Evolutionary conservation across 1,140 invertebrate genomes (phyloP).

Genomic region (Venustaconcha ellipsiformis): DNA sequence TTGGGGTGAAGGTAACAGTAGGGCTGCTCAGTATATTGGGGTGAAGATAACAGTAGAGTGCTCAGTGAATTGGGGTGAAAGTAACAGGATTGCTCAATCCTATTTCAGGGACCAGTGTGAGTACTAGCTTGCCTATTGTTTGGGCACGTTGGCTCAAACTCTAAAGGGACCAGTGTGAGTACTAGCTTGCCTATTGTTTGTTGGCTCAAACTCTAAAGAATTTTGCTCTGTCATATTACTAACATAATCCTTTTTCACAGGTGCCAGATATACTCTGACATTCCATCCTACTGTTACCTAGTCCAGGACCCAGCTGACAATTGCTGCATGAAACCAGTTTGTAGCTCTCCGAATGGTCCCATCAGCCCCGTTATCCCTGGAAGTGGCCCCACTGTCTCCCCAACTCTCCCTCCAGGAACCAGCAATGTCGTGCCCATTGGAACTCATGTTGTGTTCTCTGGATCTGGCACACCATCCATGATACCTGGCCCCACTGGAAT

Average conservation of each 20-base stretch:
- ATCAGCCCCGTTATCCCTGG: conserved; percentile 32
- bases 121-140: too few species aligned
- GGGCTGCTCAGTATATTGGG: too few species aligned
- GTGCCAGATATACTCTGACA: conserved; percentile 40
- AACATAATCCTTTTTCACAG: conserved; percentile 16
- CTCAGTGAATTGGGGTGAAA: too few species aligned
- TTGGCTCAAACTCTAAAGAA: too few species aligned
- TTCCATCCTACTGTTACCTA: conserved; percentile 50
- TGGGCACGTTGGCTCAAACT: too few species aligned
- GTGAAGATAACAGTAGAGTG: too few species aligned
- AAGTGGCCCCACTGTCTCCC: conserved; percentile 26
- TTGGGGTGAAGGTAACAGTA: too few species aligned
- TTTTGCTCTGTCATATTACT: background rate
- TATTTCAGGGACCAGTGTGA: too few species aligned
- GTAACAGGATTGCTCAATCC: too few species aligned
- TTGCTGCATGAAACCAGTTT: conserved; percentile 48
- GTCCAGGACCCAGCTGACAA: conserved; percentile 38
- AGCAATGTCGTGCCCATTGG: conserved; percentile 47
- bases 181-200: too few species aligned
- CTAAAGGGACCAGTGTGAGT: too few species aligned
- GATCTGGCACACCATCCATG: conserved; percentile 28
- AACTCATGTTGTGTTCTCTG: conserved; percentile 44
- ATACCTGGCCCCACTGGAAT: conserved; percentile 16
- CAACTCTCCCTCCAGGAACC: conserved; percentile 32
- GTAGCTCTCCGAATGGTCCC: conserved; percentile 36